These are phyloP conservation scores for Aphrophora alni DNA, from an alignment of 2,888 invertebrate genomes.

Conservation along the genomic window DNA sequence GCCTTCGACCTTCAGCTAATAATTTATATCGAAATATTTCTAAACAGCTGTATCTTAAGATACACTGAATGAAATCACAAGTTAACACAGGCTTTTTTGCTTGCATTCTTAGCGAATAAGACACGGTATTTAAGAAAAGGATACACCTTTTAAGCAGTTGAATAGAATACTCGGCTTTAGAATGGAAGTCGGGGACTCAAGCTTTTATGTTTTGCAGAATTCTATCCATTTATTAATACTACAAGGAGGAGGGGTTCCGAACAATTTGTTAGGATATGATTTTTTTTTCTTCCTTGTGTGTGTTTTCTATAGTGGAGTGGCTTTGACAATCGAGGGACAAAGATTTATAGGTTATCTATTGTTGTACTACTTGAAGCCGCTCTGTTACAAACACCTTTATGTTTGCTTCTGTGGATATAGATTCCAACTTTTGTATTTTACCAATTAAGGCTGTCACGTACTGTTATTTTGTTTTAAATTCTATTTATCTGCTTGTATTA, in stretches of 20 bases:
- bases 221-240: background rate
- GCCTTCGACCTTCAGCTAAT: background rate
- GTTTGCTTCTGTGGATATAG: conserved; percentile 18
- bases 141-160: background rate
- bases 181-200: too few relatives aligned
- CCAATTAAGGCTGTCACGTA: background rate
- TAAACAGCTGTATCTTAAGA: background rate
- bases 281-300: conserved; percentile 26
- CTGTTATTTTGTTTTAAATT: too few relatives aligned
- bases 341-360: conserved; percentile 2
- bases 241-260: background rate
- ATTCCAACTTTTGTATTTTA: background rate
- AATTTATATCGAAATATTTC: background rate
- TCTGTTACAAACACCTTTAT: background rate
- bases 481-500: too few relatives aligned
- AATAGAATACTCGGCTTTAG: background rate
- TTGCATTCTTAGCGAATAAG: background rate
- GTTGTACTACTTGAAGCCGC: background rate
- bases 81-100: background rate
- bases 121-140: background rate
- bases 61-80: background rate
- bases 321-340: background rate
- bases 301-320: background rate
- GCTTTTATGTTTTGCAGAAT: background rate
- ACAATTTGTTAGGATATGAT: conserved; percentile 39